Evolutionary conservation across 2,797 vertebrate species (phyloP).

Genomic region (Protonibea diacanthus): DNA sequence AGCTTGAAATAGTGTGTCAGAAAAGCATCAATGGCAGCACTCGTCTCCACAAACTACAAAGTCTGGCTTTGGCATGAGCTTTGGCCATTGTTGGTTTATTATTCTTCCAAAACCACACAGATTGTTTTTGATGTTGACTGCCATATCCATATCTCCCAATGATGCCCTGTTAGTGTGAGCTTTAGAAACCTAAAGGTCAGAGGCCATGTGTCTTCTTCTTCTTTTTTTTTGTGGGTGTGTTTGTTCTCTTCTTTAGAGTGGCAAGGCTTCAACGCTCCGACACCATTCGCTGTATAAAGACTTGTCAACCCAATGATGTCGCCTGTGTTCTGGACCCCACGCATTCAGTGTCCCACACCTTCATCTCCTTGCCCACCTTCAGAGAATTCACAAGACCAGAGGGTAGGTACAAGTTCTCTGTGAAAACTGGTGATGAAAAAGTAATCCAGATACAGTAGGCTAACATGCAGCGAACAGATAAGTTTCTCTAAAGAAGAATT

Average conservation of each 20-base stretch:
- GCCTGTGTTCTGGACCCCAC: constrained; percentile 90
- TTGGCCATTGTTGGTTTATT: constrained; percentile 77
- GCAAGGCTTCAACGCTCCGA: constrained; percentile 88
- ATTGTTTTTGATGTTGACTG: constrained; percentile 77
- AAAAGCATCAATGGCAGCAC: constrained; percentile 73
- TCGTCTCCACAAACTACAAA: constrained; percentile 71
- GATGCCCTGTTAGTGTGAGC: constrained; percentile 70
- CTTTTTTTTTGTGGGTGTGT: constrained; percentile 45
- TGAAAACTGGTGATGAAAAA: neutral
- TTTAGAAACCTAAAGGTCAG: constrained; percentile 65
- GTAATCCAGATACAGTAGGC: neutral
- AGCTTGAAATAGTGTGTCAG: constrained; percentile 71
- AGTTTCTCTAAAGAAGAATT: constrained; percentile 8
- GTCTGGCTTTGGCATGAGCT: constrained; percentile 67
- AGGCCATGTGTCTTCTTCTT: constrained; percentile 48
- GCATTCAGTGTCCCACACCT: constrained; percentile 93
- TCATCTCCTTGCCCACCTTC: constrained; percentile 95
- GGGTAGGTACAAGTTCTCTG: constrained; percentile 83
- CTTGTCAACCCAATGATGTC: constrained; percentile 89
- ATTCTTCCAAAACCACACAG: constrained; percentile 71
- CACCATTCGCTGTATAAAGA: constrained; percentile 92
- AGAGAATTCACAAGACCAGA: constrained; percentile 93
- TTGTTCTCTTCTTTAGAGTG: constrained; percentile 72
- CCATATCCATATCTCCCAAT: constrained; percentile 68
- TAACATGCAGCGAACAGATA: neutral